phyloP scores from a whole-genome alignment of 1,140 invertebrate species.

The Neuroterus valhalla region DNA sequence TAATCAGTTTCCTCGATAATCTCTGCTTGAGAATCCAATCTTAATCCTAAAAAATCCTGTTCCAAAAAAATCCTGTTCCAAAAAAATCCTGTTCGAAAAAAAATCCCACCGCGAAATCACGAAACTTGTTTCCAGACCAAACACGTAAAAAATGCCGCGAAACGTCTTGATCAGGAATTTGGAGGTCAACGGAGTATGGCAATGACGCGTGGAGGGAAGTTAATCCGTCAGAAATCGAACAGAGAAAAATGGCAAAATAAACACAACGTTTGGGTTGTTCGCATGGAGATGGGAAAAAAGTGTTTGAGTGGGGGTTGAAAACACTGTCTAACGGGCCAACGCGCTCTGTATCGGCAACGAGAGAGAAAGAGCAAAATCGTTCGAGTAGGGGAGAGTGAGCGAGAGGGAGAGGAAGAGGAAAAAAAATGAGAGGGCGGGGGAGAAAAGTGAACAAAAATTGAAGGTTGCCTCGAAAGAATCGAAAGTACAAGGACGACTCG shows the following conservation, averaged over 20 bases:
- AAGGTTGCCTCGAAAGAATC: conserved; percentile 41
- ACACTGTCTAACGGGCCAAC: background rate
- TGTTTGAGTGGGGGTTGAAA: conserved; percentile 3
- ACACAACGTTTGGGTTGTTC: conserved; percentile 15
- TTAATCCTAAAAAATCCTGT: no score
- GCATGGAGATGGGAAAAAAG: background rate
- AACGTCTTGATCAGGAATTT: conserved; percentile 21
- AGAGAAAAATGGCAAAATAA: conserved; percentile 28
- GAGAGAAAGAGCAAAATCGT: conserved; percentile 47
- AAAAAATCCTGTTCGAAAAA: no score
- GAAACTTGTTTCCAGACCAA: background rate
- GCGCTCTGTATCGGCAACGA: conserved; percentile 38
- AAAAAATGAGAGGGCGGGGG: conserved; percentile 33
- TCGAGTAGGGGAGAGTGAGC: conserved; percentile 44
- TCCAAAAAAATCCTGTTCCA: no score
- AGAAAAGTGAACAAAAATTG: conserved; percentile 40
- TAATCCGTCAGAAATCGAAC: conserved; percentile 25
- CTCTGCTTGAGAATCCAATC: no score
- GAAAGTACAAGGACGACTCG: conserved; percentile 35
- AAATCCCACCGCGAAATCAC: no score
- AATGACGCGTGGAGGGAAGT: conserved; percentile 1
- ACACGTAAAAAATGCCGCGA: background rate
- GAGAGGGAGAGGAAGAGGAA: conserved; percentile 10
- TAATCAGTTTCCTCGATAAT: no score
- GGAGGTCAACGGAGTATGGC: conserved; percentile 27